A percentile compares a stretch with the other conserved stretches of the same genome.
Evolutionary conservation across 2,113 vertebrate species (phyloP).

Genomic region (Chaenogobius annularis): DNA sequence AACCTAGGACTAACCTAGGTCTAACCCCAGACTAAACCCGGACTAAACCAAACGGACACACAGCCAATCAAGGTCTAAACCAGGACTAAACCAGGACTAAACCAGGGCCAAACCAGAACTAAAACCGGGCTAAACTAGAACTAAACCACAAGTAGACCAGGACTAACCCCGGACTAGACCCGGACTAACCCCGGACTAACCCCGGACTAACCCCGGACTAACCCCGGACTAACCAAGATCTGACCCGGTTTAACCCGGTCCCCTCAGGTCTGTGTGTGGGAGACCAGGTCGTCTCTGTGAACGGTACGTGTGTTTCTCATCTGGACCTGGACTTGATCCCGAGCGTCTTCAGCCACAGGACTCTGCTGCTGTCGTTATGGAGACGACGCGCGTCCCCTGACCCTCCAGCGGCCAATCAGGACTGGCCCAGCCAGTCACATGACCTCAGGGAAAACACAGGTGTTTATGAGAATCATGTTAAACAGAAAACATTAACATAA

Average conservation of each 20-base stretch:
- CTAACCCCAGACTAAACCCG: no score
- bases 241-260: background rate
- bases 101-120: no score
- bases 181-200: no score
- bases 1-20: background rate
- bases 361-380: slow-evolving; percentile 78
- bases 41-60: no score
- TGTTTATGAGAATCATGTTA: no score
- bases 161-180: no score
- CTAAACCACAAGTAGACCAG: no score
- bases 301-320: slow-evolving; percentile 78
- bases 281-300: slow-evolving; percentile 86
- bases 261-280: slow-evolving; percentile 85
- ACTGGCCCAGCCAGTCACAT: slow-evolving; percentile 19
- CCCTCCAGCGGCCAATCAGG: slow-evolving; percentile 61
- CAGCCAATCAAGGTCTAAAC: no score
- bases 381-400: slow-evolving; percentile 60
- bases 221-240: background rate
- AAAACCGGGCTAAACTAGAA: no score
- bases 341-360: slow-evolving; percentile 82
- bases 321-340: slow-evolving; percentile 88
- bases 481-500: no score
- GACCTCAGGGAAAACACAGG: slow-evolving; percentile 54
- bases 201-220: no score
- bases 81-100: no score